Base-by-base conservation (phyloP, 1,140 invertebrate species). In the Pseudoatta argentina region DNA sequence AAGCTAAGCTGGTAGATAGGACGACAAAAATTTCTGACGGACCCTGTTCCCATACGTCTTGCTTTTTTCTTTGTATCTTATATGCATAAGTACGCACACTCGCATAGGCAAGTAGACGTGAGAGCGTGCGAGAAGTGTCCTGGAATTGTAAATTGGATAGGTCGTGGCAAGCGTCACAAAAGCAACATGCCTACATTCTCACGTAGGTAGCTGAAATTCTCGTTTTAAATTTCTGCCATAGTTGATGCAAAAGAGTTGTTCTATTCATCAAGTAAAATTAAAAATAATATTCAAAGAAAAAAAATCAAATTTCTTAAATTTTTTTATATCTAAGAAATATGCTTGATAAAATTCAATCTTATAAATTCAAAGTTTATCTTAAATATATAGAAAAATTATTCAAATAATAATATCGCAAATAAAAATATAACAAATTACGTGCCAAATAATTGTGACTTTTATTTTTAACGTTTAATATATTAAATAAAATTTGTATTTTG, bases 71-170 rank as follows among this genome's bases (percentile, higher is more conserved):
- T 30, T 48, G 4, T 55, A 18, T 30, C 6, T 3, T 14, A 10
- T 59, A 67, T 61, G 7, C 3, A 39, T 61, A 51, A 14, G 27
- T 21, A 34, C n/a, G 55, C 48, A 24, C 27, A 24, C 24, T 30
- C 55, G 55, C 18, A 5, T 34, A 44, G 24, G 8, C 21, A 73
- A 30, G 30, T 30, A 64, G 44, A 66, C 8, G 14, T 51, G 27
- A 57, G 67, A 27, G 2, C 66, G 18, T 44, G 48, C 57, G 66
- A 55, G 44, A 86, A 71, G 61, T 82, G 61, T 64, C 73, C 83
- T 86, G 63, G 21, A 55, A 76, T 88, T 79, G 75, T 44, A 63
- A 71, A 82, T 88, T 86, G 87, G 83, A 79, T 88, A 89, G 88
- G 63, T 89, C 83, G 59, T 59, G 87, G n/a, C 16, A 76, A 61